These are phyloP conservation scores for Microplitis mediator DNA, from an alignment of 1,140 invertebrate genomes.

Conservation along the genomic window DNA sequence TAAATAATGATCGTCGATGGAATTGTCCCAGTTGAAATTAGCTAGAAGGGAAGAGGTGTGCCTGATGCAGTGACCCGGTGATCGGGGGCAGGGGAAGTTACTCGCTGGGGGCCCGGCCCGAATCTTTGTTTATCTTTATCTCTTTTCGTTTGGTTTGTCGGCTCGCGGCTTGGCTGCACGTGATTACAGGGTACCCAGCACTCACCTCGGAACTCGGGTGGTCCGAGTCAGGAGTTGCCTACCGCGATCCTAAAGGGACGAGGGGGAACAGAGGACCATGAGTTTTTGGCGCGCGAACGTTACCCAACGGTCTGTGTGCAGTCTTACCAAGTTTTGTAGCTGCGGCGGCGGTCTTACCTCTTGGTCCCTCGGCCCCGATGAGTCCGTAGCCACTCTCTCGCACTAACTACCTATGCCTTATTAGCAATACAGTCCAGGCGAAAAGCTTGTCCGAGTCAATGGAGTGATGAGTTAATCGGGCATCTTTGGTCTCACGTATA, in stretches of 20 bases:
- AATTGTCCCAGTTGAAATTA: constrained; percentile 11
- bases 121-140: constrained; percentile 64
- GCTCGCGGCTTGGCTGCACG: constrained; percentile 58
- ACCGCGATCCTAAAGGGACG: constrained; percentile 18
- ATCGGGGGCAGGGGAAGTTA: background rate
- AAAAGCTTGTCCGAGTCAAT: constrained; percentile 53
- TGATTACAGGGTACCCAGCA: constrained; percentile 62
- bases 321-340: constrained; percentile 10
- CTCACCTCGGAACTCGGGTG: constrained; percentile 63
- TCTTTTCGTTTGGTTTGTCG: constrained; percentile 63
- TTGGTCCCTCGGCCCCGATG: constrained; percentile 29
- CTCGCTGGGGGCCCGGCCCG: constrained; percentile 19
- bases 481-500: constrained; percentile 8
- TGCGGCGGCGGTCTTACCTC: constrained; percentile 19
- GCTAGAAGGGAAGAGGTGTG: constrained; percentile 10
- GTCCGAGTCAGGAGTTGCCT: constrained; percentile 40
- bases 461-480: constrained; percentile 54
- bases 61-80: background rate
- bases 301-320: constrained; percentile 9
- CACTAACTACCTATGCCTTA: constrained; percentile 58
- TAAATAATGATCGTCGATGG: background rate
- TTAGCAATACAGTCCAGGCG: constrained; percentile 60
- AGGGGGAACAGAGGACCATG: background rate
- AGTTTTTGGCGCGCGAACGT: constrained; percentile 20
- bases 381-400: constrained; percentile 33